Base-by-base conservation (phyloP, 2,113 vertebrate species). In the Seriola quinqueradiata region DNA sequence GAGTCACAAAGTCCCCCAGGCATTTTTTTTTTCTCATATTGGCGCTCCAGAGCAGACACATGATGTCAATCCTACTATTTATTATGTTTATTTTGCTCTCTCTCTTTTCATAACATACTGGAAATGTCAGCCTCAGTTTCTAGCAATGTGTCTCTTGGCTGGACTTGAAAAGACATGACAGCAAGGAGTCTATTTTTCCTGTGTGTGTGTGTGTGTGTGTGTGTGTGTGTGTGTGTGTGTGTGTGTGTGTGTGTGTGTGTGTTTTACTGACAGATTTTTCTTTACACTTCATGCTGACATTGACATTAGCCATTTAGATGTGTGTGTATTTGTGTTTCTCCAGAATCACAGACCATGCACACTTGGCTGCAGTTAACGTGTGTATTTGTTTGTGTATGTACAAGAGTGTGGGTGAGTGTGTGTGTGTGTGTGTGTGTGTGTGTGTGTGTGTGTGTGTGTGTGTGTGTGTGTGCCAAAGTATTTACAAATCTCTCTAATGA, bases 31-130 rank as follows among this genome's bases (percentile, higher is more conserved):
- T 54, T 64, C 25, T 66, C 19, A 75, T 71, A 46, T 14, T 75
- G 68, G 70, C 77, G 16, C 38, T 79, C 36, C 70, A 52, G n/a
- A 78, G 76, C 81, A 88, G 90, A 90, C 83, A 92, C 79, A 88
- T 90, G 90, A 94, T 92, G 91, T 93, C 90, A 90, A 89, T 90
- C 75, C 87, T 65, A 34, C 79, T 89, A 89, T 93, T 94, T 92
- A 90, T 93, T 90, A 73, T 90, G 89, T 90, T 91, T 91, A 90
- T 92, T 93, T 92, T 90, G 73, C 87, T 87, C 83, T 85, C 75
- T 57, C 54, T 84, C 84, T 83, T 85, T 82, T 82, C 85, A 88
- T 82, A 90, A 90, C 82, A 90, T 78, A 71, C 82, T 87, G 87
- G 77, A 90, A 84, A 90, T 81, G 82, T 89, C 78, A 88, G 85